Base-by-base conservation (phyloP, 2,797 vertebrate genomes). In the Aulostomus chinensis region DNA sequence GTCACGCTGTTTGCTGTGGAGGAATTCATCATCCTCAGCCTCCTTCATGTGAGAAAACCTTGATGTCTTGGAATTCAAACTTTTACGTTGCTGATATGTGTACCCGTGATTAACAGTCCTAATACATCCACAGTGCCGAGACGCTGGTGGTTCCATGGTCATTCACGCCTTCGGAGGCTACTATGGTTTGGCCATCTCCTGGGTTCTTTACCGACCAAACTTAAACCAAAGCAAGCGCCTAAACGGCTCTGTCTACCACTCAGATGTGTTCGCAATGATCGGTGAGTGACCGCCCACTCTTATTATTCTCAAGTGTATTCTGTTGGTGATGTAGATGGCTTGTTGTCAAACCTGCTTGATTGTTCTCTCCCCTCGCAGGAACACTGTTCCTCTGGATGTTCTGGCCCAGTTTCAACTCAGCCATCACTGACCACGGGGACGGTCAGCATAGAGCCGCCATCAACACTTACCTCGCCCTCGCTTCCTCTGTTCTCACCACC, bases 341-440 rank as follows among this genome's bases (percentile, higher is more conserved):
- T n/a, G n/a, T n/a, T n/a, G n/a, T n/a, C n/a, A n/a, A n/a, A n/a
- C n/a, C n/a, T n/a, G n/a, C n/a, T n/a, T n/a, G n/a, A n/a, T 2
- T 14, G 4, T 15, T 14, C 1, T 53, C 18, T 29, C 14, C 1
- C 17, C 38, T 47, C 4, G 2, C 73, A 99, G 97, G 97, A 2
- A 94, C 96, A 0, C 85, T 99, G 20, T 99, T 93, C 80, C 87
- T 99, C n/a, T 99, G 97, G 97, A 94, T 98, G 89, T 99, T 91
- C 81, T 99, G 97, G 97, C 96, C 97, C 75, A 99, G 97, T 84
- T 99, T 99, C 86, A 99, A 99, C 81, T 96, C 94, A 0, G 96
- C 96, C 21, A 80, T 94, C 70, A 83, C 96, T 14, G 34, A 86
- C 1, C 94, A 94, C 0, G 97, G 97, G 2, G 95, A 96, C 0